These are phyloP conservation scores for Charadrius vociferus DNA, from an alignment of 2,113 vertebrate genomes.

Conservation along the genomic window DNA sequence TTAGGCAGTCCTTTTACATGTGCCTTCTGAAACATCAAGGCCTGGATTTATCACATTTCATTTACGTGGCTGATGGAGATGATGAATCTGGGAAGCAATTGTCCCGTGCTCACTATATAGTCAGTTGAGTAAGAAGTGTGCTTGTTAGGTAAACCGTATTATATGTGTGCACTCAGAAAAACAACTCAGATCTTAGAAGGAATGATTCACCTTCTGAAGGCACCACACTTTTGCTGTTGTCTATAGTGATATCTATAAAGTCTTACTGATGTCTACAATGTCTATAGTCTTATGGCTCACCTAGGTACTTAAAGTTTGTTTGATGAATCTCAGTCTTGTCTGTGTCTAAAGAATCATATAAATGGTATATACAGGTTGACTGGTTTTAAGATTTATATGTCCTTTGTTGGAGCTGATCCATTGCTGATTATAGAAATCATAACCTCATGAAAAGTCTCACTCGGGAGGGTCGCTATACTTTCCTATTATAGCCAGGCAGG, in stretches of 20 bases:
- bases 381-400: neutral
- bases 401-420: neutral
- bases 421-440: neutral
- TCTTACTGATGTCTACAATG: accelerated
- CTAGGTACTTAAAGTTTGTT: neutral
- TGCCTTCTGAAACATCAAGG: neutral
- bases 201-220: neutral
- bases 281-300: neutral
- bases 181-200: neutral
- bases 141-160: neutral
- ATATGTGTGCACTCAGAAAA: neutral
- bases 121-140: neutral
- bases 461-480: neutral
- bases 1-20: neutral
- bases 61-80: neutral
- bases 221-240: neutral
- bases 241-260: neutral
- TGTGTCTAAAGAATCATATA: neutral
- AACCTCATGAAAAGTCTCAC: neutral
- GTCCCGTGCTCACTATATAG: neutral
- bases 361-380: neutral
- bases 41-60: neutral
- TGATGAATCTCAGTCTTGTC: neutral
- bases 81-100: neutral
- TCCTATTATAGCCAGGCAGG: neutral